Base-by-base conservation (phyloP, 2,888 invertebrate genomes). In the Mactromeris polynyma region DNA sequence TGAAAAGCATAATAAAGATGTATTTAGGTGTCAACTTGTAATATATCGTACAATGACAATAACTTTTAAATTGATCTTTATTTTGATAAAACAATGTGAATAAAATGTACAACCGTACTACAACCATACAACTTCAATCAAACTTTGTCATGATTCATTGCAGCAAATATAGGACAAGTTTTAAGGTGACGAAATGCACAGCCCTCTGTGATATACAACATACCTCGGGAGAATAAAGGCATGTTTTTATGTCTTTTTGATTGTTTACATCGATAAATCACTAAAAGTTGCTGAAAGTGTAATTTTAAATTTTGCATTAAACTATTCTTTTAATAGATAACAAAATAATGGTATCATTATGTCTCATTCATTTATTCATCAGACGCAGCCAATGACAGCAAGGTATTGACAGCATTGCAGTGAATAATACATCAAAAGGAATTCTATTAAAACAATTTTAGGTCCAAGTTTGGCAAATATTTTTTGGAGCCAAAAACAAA, bases 361-460 rank as follows among this genome's bases (percentile, higher is more conserved):
- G 36, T 21, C 81, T 38, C n/a, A 38, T 36, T 19, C 58, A 58
- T 81, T 81, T 54, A 38, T 58, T 36, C 33, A 46, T 81, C 26
- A 51, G 58, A 81, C 31, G 38, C 2, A 36, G 38, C 14, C 2
- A 81, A 54, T 26, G 7, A 93, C n/a, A 92, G 89, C 21, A 82
- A 69, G 26, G 54, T 21, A 81, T 2, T 21, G 21, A 31, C 19
- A 51, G 46, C 73, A 42, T 73, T 73, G 36, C 2, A 33, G 46
- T 36, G 21, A 17, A 77, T 11, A 83, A 42, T 36, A 83, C 77
- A 83, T 83, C 77, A 83, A 83, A 73, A 77, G 83, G 19, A 40
- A 33, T 31, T 77, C 73, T 26, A 83, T 83, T 69, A 83, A 77
- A 17, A 83, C 40, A 40, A 83, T 83, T 83, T 82, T 42, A 77